Percentiles rank a stretch among this genome's conserved stretches.
These are phyloP conservation scores for Clarias gariepinus DNA, from an alignment of 2,113 vertebrate species.

Conservation along the genomic window DNA sequence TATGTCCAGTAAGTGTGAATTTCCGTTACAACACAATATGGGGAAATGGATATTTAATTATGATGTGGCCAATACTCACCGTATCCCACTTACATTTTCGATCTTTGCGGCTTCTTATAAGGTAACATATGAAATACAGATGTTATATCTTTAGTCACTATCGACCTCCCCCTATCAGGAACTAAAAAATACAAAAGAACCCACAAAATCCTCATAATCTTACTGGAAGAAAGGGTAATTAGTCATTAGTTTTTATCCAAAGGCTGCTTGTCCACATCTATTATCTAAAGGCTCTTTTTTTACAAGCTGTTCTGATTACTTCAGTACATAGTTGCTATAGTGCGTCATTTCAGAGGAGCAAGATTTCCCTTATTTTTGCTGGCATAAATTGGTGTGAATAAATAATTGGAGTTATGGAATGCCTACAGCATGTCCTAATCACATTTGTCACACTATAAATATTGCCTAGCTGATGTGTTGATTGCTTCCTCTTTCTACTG, in stretches of 20 bases:
- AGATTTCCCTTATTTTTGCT: background rate
- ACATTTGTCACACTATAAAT: conserved; percentile 37
- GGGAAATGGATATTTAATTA: background rate
- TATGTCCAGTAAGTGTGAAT: background rate
- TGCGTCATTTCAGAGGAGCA: background rate
- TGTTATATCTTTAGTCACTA: background rate
- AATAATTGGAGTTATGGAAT: conserved; percentile 16
- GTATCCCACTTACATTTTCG: background rate
- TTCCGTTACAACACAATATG: background rate
- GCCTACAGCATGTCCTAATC: conserved; percentile 43
- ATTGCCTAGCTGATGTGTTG: conserved; percentile 17
- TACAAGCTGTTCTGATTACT: conserved; percentile 20
- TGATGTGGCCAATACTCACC: background rate
- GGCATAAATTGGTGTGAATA: conserved; percentile 4
- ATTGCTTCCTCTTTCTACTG: conserved; percentile 22
- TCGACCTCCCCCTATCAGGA: background rate
- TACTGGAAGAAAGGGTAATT: background rate
- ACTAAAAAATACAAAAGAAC: background rate
- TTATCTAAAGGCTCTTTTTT: background rate
- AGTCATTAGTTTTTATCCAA: conserved; percentile 9
- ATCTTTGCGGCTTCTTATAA: background rate
- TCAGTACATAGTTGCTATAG: background rate
- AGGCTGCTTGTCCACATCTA: conserved; percentile 25
- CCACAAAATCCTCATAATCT: background rate
- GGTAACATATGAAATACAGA: background rate